Conservation (phyloP, 2,888 invertebrate species). For the Pycnomerus fuliginosus region DNA sequence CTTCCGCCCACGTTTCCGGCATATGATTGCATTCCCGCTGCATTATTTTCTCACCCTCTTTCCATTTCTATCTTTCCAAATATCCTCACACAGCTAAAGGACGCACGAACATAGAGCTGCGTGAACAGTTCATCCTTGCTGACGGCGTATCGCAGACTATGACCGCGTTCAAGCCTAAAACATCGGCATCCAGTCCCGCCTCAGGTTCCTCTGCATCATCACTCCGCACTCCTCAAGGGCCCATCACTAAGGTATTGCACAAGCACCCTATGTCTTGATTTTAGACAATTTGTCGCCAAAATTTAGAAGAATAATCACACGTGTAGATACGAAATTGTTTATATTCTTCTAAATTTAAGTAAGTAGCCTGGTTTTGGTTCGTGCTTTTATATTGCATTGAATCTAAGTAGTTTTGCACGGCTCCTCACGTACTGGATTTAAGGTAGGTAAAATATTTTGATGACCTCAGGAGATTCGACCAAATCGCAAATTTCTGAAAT, state of each 20-base stretch:
- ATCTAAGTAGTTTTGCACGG: no score
- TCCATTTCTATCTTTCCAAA: constrained; percentile 7
- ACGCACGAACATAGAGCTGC: constrained; percentile 98
- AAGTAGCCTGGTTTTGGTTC: no score
- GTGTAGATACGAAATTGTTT: no score
- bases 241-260: constrained; percentile 87
- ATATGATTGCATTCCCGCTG: constrained; percentile 8
- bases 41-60: constrained; percentile 12
- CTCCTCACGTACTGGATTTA: no score
- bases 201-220: constrained; percentile 57
- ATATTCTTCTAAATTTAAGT: no score
- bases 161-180: constrained; percentile 97
- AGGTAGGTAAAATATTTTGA: no score
- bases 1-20: constrained; percentile 9
- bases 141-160: constrained; percentile 98
- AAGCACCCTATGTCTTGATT: no score
- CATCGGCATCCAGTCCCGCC: constrained; percentile 75
- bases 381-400: no score
- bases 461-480: no score
- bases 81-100: constrained; percentile 74
- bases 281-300: no score
- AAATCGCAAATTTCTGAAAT: no score
- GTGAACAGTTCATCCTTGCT: constrained; percentile 98
- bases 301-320: no score
- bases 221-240: constrained; percentile 74